Evolutionary conservation across 1,140 invertebrate genomes (phyloP).

Genomic region (Conus betulinus): DNA sequence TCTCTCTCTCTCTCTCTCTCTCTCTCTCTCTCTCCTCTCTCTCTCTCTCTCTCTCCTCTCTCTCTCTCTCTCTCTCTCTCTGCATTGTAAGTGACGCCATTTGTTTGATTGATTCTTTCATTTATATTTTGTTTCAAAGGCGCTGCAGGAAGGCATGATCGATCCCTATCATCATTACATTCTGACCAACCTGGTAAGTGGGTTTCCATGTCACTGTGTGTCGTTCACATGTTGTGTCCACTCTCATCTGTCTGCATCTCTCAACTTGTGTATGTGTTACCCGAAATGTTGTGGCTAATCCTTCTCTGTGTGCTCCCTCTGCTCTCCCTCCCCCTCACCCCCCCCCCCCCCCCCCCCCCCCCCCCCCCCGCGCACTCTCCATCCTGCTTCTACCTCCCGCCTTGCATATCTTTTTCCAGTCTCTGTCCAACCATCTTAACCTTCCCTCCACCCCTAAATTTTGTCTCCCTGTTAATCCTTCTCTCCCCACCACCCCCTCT

Average conservation of each 20-base stretch:
- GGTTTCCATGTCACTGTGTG: not conserved
- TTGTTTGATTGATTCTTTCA: not conserved
- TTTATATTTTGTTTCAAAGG: slow-evolving; percentile 51
- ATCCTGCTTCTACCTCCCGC: not conserved
- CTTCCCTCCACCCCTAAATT: not conserved
- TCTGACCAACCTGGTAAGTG: slow-evolving; percentile 71
- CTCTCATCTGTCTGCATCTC: no score
- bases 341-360: not conserved
- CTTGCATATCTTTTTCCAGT: not conserved
- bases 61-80: not conserved
- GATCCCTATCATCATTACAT: slow-evolving; percentile 73
- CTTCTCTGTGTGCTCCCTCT: no score
- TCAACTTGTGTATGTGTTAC: no score
- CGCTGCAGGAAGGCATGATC: slow-evolving; percentile 75
- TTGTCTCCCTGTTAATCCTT: not conserved
- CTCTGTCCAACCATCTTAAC: no score
- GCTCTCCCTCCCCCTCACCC: not conserved
- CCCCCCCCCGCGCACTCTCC: not conserved
- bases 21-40: slow-evolving; percentile 4
- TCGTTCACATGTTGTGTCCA: not conserved
- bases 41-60: not conserved
- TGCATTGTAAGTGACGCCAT: no score
- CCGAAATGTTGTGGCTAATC: no score
- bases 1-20: slow-evolving; percentile 5
- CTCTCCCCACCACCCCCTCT: not conserved